Percentiles rank a stretch among this genome's conserved stretches.
Conservation (phyloP, 2,888 invertebrate genomes). For the Hecatera dysodea region DNA sequence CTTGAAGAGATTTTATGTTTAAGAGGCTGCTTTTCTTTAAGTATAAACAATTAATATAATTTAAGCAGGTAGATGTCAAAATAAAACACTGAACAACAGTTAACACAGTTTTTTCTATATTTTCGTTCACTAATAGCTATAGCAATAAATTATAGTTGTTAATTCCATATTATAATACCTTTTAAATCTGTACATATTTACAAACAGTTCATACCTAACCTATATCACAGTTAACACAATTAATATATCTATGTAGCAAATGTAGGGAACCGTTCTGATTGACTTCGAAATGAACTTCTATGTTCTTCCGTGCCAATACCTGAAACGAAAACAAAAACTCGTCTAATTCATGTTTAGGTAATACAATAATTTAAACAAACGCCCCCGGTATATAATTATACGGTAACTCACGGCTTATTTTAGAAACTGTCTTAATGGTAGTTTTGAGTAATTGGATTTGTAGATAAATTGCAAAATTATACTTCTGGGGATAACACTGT, state of each 20-base stretch:
- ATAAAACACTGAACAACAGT: slow-evolving; percentile 71
- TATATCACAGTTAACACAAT: slow-evolving; percentile 71
- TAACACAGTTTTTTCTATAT: slow-evolving; percentile 80
- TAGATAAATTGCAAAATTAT: slow-evolving; percentile 60
- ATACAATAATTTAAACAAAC: slow-evolving; percentile 29
- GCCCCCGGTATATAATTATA: slow-evolving; percentile 5
- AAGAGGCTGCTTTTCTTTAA: not conserved
- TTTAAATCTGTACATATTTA: slow-evolving; percentile 80
- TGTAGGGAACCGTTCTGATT: slow-evolving; percentile 54
- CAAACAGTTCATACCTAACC: slow-evolving; percentile 66
- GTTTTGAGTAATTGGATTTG: slow-evolving; percentile 36
- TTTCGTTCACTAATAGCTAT: slow-evolving; percentile 76
- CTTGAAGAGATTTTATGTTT: not conserved
- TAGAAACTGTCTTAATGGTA: slow-evolving; percentile 37
- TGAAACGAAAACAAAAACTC: slow-evolving; percentile 58
- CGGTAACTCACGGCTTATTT: slow-evolving; percentile 36
- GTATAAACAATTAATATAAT: not conserved
- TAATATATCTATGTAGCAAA: slow-evolving; percentile 61
- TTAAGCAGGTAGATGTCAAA: slow-evolving; percentile 10
- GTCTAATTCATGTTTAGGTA: slow-evolving; percentile 36
- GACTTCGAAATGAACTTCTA: slow-evolving; percentile 48
- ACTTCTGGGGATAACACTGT: slow-evolving; percentile 30
- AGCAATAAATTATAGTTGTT: slow-evolving; percentile 80
- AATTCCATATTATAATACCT: slow-evolving; percentile 63
- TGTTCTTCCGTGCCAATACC: slow-evolving; percentile 56